A percentile compares a stretch with the other conserved stretches of the same genome.
phyloP scores from a whole-genome alignment of 2,888 invertebrate genomes.

The Tillus elongatus region DNA sequence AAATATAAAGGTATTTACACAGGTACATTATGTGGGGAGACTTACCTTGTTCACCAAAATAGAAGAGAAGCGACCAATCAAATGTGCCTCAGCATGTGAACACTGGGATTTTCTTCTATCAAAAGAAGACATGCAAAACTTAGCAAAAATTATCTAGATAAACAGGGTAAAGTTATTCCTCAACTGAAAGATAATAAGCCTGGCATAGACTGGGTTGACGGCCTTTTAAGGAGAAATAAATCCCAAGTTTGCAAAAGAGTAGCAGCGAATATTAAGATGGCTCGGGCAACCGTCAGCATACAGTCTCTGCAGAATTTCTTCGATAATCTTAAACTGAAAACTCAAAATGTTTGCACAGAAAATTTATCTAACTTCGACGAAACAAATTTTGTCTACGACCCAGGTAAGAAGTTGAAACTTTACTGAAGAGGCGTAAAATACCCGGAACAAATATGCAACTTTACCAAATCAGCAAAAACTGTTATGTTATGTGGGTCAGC shows the following conservation, averaged over 20 bases:
- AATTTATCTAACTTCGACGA: slow-evolving; percentile 16
- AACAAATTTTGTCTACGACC: slow-evolving; percentile 18
- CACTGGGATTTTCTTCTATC: slow-evolving; percentile 15
- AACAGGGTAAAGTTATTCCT: slow-evolving; percentile 7
- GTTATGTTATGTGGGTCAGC: slow-evolving; percentile 33
- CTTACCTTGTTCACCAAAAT: too few relatives aligned
- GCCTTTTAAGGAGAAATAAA: neutral
- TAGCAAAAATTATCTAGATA: slow-evolving; percentile 14
- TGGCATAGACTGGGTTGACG: neutral
- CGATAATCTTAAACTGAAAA: slow-evolving; percentile 17
- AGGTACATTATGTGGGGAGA: too few relatives aligned
- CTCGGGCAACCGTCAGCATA: slow-evolving; percentile 12
- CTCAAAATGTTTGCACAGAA: slow-evolving; percentile 14
- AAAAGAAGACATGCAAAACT: slow-evolving; percentile 9
- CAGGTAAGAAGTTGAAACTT: slow-evolving; percentile 18
- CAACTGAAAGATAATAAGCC: neutral
- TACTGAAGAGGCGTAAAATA: slow-evolving; percentile 16
- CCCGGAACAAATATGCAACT: slow-evolving; percentile 22
- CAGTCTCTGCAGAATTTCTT: slow-evolving; percentile 14
- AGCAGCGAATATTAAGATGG: neutral
- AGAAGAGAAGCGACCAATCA: slow-evolving; percentile 13
- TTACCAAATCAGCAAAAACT: slow-evolving; percentile 20
- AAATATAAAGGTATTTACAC: slow-evolving; percentile 14
- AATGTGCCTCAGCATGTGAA: slow-evolving; percentile 11
- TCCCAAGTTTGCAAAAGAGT: neutral